Percentiles rank a stretch among this genome's conserved stretches.
These are phyloP conservation scores for Colius striatus DNA, from an alignment of 2,113 vertebrate species.

Conservation along the genomic window DNA sequence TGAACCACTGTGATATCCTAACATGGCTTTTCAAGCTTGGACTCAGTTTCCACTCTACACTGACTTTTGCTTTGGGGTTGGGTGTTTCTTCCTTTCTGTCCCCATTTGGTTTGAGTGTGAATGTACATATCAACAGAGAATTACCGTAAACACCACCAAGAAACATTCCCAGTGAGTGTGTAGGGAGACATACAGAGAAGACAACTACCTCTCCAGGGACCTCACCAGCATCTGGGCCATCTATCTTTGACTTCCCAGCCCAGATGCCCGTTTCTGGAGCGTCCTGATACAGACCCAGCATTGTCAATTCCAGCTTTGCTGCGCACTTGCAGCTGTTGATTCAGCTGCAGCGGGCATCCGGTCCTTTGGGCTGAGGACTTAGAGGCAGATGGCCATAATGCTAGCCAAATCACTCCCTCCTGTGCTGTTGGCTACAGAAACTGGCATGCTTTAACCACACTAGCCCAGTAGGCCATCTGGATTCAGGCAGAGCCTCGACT, in stretches of 20 bases:
- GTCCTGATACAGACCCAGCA: neutral
- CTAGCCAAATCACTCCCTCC: neutral
- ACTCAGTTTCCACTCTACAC: neutral
- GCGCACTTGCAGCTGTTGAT: neutral
- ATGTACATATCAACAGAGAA: neutral
- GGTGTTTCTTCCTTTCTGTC: neutral
- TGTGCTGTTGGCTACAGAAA: neutral
- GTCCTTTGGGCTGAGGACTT: neutral
- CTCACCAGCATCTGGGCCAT: neutral
- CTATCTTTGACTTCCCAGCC: neutral
- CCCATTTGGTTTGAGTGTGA: neutral
- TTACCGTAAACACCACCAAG: neutral
- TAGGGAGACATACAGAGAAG: neutral
- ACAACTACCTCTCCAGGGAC: neutral
- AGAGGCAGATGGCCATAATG: neutral
- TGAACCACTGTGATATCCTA: neutral
- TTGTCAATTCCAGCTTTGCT: neutral
- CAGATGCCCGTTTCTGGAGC: neutral
- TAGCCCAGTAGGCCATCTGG: constrained; percentile 41
- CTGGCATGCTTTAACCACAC: neutral
- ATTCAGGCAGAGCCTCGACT: neutral
- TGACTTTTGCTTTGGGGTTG: neutral
- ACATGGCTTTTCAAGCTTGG: neutral
- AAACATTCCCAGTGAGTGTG: rapidly evolving
- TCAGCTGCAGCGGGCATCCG: constrained; percentile 29